Conservation (phyloP, 2,888 invertebrate genomes). For the Phania funesta region DNA sequence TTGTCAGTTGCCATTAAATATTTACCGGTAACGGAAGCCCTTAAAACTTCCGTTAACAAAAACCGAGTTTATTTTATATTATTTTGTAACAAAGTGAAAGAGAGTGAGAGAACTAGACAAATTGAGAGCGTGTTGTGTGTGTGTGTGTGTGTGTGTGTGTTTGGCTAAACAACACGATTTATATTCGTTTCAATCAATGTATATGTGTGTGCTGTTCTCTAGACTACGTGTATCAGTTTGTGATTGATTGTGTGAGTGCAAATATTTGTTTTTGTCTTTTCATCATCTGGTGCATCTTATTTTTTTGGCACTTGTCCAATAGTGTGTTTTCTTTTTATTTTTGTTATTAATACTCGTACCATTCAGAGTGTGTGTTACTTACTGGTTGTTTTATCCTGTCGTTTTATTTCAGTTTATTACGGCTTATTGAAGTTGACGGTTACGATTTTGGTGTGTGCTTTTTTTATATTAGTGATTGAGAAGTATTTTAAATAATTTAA, state of each 20-base stretch:
- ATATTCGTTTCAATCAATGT: neutral
- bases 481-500: conserved; percentile 20
- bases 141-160: neutral
- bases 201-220: neutral
- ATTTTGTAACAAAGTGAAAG: neutral
- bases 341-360: neutral
- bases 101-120: neutral
- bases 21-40: conserved; percentile 62
- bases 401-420: conserved; percentile 50
- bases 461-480: neutral
- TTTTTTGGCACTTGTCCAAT: conserved; percentile 50
- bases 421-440: conserved; percentile 49
- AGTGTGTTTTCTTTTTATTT: conserved; percentile 3
- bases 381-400: conserved; percentile 51
- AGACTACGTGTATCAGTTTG: neutral
- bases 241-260: conserved; percentile 5
- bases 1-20: conserved; percentile 54
- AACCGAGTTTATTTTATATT: neutral
- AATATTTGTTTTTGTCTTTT: conserved; percentile 4
- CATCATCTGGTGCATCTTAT: conserved; percentile 17
- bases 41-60: conserved; percentile 42
- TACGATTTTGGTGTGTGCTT: neutral
- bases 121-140: neutral
- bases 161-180: conserved; percentile 6
- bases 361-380: neutral